Evolutionary conservation across 2,113 vertebrate species (phyloP).

Genomic region (Okapia johnstoni): DNA sequence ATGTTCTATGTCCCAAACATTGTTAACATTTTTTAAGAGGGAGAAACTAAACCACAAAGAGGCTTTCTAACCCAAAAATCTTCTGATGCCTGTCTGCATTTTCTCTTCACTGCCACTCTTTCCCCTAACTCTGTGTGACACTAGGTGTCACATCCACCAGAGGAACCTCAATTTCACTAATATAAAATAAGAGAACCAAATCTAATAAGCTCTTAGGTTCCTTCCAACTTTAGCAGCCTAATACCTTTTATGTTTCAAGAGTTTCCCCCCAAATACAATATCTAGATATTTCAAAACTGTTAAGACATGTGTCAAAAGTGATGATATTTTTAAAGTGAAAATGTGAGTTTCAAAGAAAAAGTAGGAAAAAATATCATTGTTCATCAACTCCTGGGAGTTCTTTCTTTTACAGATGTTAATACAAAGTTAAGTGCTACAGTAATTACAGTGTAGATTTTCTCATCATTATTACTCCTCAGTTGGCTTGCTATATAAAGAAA

Average conservation of each 20-base stretch:
- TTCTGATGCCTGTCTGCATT: neutral
- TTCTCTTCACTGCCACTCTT: neutral
- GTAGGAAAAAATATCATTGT: constrained; percentile 72
- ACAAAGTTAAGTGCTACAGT: constrained; percentile 80
- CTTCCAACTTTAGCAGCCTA: neutral
- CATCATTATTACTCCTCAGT: constrained; percentile 80
- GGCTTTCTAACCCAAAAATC: neutral
- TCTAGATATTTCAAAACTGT: constrained; percentile 66
- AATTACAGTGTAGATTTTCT: constrained; percentile 81
- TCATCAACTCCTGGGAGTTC: constrained; percentile 79
- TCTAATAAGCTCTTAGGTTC: neutral
- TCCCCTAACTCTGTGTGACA: neutral
- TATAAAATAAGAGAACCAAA: neutral
- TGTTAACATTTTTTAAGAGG: neutral
- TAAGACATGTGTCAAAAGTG: constrained; percentile 59
- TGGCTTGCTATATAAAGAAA: constrained; percentile 73
- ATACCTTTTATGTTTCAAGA: constrained; percentile 32
- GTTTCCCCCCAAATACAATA: constrained; percentile 16
- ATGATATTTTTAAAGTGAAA: constrained; percentile 59
- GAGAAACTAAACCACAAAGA: neutral
- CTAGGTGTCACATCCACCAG: neutral
- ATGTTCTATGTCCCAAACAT: neutral
- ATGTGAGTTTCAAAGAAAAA: constrained; percentile 52
- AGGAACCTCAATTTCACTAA: neutral
- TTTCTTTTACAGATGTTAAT: constrained; percentile 80